Base-by-base conservation (phyloP, 2,113 vertebrate genomes). In the Nothoprocta perdicaria region DNA sequence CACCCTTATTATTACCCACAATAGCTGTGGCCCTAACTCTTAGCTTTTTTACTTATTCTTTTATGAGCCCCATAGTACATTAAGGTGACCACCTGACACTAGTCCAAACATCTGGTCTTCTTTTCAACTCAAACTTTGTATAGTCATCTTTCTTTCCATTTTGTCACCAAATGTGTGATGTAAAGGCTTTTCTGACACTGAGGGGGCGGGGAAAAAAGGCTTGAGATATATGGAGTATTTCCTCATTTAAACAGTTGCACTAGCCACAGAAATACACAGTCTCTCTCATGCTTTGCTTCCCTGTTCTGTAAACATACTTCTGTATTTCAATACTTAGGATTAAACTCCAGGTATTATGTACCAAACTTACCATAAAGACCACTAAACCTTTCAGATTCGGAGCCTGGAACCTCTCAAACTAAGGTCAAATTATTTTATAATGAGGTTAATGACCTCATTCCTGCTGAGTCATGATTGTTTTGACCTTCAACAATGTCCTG, bases 291-390 rank as follows among this genome's bases (percentile, higher is more conserved):
- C 41, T 69, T 55, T 45, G n/a, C 8, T 88, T 62, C 48, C 19
- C 45, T 23, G 10, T 33, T 16, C 26, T 7, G 2, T 12, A 61
- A 61, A 71, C 17, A 26, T 12, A 26, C 9, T 27, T 86, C 27
- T 45, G 10, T 18, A 52, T 52, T 22, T 46, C 43, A 72, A 43
- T 2, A 5, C 16, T 29, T 43, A 33, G 24, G 22, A 27, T 57
- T 41, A 43, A 33, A 38, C n/a, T 50, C 23, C 8, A 41, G 16
- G 18, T 38, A n/a, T 1, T 27, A 33, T 33, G 38, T 50, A 1
- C 13, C n/a, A 50, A 58, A 48, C 0, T 58, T 29, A 24, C 1
- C n/a, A 55, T 23, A 80, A 60, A 14, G 0, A 1, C 10, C 13
- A 15, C 23, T 33, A 62, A 52, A 62, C 9, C 4, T 33, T 79